These are phyloP conservation scores for Trichacis sp. DNA, from an alignment of 2,888 invertebrate species.

Conservation along the genomic window DNA sequence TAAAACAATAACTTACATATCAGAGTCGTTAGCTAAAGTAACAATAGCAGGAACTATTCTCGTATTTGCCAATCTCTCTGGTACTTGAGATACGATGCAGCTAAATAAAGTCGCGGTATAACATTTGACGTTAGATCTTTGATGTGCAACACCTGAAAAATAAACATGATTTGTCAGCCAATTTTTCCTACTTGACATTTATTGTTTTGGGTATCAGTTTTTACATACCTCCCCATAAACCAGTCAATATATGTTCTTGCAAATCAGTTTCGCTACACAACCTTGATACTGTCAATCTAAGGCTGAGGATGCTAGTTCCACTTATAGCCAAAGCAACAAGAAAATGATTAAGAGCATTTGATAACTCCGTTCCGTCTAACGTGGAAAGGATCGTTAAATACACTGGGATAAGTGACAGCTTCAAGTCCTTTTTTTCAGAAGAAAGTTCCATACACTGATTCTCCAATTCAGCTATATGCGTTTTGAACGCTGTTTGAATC, in stretches of 20 bases:
- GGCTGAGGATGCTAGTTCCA: slow-evolving; percentile 70
- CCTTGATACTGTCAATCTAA: slow-evolving; percentile 71
- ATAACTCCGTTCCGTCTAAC: slow-evolving; percentile 69
- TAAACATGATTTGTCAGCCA: too few relatives aligned
- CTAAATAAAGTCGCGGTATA: slow-evolving; percentile 75
- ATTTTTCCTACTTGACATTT: slow-evolving; percentile 7
- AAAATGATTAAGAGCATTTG: slow-evolving; percentile 74
- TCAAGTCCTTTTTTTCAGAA: slow-evolving; percentile 70
- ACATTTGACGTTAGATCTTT: slow-evolving; percentile 73
- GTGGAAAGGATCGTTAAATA: slow-evolving; percentile 74
- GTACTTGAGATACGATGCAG: slow-evolving; percentile 71
- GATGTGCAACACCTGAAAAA: slow-evolving; percentile 77
- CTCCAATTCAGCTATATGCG: slow-evolving; percentile 74
- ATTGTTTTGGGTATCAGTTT: neutral
- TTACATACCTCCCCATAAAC: slow-evolving; percentile 76
- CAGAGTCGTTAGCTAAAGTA: slow-evolving; percentile 77
- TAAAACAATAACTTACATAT: slow-evolving; percentile 78
- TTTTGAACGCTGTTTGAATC: slow-evolving; percentile 73
- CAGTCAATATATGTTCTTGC: slow-evolving; percentile 75
- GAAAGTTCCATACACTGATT: slow-evolving; percentile 72
- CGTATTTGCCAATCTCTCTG: slow-evolving; percentile 72
- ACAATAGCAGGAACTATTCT: slow-evolving; percentile 78
- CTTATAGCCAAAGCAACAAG: slow-evolving; percentile 69
- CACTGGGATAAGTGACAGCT: slow-evolving; percentile 74
- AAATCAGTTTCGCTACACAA: slow-evolving; percentile 69